A percentile compares a stretch with the other conserved stretches of the same genome.
phyloP scores from a whole-genome alignment of 2,113 vertebrate genomes.

The Arvicanthis niloticus region DNA sequence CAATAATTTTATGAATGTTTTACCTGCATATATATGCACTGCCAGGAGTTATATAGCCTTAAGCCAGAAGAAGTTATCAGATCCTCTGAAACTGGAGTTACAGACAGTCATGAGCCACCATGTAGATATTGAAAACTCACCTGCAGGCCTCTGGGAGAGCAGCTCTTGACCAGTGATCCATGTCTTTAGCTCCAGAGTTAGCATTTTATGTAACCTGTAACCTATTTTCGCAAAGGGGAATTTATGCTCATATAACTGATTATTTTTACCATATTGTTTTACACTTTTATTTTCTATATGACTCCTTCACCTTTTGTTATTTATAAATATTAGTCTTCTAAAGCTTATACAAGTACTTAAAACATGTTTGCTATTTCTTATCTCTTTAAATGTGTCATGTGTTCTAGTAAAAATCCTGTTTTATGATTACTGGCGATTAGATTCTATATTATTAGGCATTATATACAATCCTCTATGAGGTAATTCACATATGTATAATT shows the following conservation, averaged over 20 bases:
- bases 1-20: neutral
- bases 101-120: neutral
- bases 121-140: neutral
- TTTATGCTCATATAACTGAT: neutral
- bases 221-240: neutral
- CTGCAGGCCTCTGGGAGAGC: neutral
- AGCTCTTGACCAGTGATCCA: neutral
- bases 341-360: neutral
- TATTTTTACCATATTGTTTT: conserved; percentile 35
- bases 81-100: neutral
- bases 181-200: neutral
- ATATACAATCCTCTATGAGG: neutral
- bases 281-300: conserved; percentile 8
- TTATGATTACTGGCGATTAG: neutral
- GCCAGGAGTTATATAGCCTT: too few relatives aligned
- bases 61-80: neutral
- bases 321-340: neutral
- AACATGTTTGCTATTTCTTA: neutral
- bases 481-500: neutral
- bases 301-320: neutral
- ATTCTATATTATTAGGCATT: neutral
- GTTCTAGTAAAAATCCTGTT: neutral
- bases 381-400: neutral
- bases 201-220: neutral
- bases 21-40: neutral